Percentiles rank a stretch among this genome's conserved stretches.
Evolutionary conservation across 2,888 invertebrate genomes (phyloP).

Genomic region (Muscina levida): DNA sequence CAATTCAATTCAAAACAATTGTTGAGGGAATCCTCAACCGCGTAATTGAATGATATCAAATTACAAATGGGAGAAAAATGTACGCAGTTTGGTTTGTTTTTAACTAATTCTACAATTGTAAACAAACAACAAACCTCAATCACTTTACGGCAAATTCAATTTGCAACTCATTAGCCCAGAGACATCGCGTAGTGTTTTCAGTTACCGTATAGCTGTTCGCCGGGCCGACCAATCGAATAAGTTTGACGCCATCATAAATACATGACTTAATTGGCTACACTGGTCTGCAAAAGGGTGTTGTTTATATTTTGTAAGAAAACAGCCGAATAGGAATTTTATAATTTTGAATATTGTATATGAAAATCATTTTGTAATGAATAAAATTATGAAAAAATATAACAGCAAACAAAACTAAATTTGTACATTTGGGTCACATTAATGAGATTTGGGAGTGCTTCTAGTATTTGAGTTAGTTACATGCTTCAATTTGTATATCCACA

Average conservation of each 20-base stretch:
- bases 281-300: background rate
- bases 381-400: too few species aligned
- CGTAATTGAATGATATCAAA: background rate
- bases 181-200: constrained; percentile 5
- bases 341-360: too few species aligned
- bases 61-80: background rate
- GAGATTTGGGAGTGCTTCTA: too few species aligned
- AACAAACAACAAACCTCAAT: background rate
- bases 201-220: background rate
- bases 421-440: too few species aligned
- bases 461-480: too few species aligned
- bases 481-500: too few species aligned
- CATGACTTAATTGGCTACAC: constrained; percentile 5
- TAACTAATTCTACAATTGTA: background rate
- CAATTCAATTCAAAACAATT: background rate
- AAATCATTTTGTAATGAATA: too few species aligned
- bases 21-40: background rate
- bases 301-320: too few species aligned
- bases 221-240: background rate
- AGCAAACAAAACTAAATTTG: too few species aligned
- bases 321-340: too few species aligned
- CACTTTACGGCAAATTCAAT: constrained; percentile 20
- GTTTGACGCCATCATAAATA: constrained; percentile 6
- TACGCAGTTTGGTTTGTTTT: background rate
- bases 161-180: constrained; percentile 8